Evolutionary conservation across 2,113 vertebrate species (phyloP).

Genomic region (Engraulis encrasicolus): DNA sequence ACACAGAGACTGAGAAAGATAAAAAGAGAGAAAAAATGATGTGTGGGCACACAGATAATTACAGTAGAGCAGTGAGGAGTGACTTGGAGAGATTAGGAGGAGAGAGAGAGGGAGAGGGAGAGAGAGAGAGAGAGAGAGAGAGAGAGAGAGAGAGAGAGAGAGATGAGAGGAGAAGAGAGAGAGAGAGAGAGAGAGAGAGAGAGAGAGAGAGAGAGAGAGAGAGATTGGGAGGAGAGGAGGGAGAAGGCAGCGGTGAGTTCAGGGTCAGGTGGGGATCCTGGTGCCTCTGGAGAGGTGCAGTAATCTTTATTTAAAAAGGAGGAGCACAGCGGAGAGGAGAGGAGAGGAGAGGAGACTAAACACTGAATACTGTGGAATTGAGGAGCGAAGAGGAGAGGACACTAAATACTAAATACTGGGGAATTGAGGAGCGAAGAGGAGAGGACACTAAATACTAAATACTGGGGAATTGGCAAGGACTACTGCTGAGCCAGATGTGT

Average conservation of each 20-base stretch:
- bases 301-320: not conserved
- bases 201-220: not conserved
- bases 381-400: constrained; percentile 8
- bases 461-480: constrained; percentile 41
- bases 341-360: constrained; percentile 16
- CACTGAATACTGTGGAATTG: no score
- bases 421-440: no score
- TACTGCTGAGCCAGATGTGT: constrained; percentile 30
- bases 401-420: no score
- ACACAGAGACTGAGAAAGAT: no score
- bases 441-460: constrained; percentile 28
- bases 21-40: no score
- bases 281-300: not conserved
- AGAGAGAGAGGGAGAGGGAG: no score
- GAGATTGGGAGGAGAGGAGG: not conserved
- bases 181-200: not conserved
- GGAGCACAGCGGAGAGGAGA: no score
- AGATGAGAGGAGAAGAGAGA: not conserved
- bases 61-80: not conserved
- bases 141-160: no score
- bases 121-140: no score
- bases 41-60: not conserved
- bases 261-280: not conserved
- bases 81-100: no score
- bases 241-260: not conserved